Conservation (phyloP, 2,113 vertebrate species). For the Burhinus bistriatus region DNA sequence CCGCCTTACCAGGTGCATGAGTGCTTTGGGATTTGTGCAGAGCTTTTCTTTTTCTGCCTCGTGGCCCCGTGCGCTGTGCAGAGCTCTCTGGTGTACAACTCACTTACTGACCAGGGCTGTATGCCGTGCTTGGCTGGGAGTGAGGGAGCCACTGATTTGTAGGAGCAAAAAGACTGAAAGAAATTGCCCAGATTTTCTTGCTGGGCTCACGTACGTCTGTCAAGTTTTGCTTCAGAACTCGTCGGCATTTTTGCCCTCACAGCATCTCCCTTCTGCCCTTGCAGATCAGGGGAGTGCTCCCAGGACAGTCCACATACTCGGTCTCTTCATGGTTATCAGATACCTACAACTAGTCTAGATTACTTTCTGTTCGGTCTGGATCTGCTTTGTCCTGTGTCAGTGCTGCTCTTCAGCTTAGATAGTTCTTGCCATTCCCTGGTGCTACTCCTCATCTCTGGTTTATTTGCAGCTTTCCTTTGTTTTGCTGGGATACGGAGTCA, state of each 20-base stretch:
- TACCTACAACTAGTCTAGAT: background rate
- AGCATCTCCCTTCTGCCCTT: background rate
- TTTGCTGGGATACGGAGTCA: background rate
- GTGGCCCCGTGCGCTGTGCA: accelerated
- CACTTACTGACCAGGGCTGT: accelerated
- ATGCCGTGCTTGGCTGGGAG: background rate
- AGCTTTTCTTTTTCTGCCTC: background rate
- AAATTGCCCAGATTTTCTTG: background rate
- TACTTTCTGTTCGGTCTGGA: background rate
- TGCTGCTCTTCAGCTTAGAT: background rate
- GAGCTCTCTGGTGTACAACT: background rate
- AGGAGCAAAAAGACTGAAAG: background rate
- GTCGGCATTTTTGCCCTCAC: background rate
- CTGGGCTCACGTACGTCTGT: background rate
- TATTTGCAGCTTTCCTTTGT: background rate
- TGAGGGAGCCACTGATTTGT: accelerated
- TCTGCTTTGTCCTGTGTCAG: background rate
- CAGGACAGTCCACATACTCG: accelerated
- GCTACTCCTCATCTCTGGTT: background rate
- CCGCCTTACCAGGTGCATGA: accelerated
- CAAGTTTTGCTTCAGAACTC: background rate
- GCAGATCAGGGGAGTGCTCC: background rate
- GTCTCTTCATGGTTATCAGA: background rate
- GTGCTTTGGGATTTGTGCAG: accelerated
- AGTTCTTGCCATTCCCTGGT: background rate